Percentiles rank a stretch among this genome's conserved stretches.
These are phyloP conservation scores for Carettochelys insculpta DNA, from an alignment of 2,113 vertebrate species.

Conservation along the genomic window DNA sequence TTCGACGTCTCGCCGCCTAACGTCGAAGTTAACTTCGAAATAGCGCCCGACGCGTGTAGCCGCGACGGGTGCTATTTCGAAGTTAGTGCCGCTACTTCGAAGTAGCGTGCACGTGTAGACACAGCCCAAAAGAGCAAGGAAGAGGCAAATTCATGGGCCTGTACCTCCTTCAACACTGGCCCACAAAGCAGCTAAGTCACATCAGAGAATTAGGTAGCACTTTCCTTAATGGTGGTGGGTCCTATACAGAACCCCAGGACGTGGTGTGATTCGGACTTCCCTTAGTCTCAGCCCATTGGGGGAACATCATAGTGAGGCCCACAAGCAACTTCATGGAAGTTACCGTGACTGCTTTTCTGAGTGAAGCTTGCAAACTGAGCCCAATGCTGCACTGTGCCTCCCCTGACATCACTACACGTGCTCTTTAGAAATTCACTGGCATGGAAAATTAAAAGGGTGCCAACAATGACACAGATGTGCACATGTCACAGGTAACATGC, in stretches of 20 bases:
- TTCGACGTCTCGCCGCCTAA: too few relatives aligned
- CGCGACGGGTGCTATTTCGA: too few relatives aligned
- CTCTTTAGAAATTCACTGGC: neutral
- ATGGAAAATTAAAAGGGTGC: neutral
- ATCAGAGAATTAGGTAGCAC: neutral
- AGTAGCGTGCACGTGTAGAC: too few relatives aligned
- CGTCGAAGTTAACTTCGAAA: too few relatives aligned
- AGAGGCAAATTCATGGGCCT: too few relatives aligned
- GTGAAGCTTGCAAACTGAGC: neutral
- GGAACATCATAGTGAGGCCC: neutral
- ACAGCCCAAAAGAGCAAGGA: too few relatives aligned
- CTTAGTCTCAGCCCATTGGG: neutral
- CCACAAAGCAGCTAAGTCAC: neutral
- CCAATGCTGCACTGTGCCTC: neutral
- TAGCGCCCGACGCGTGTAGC: too few relatives aligned
- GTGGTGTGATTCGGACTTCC: neutral
- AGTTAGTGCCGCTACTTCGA: too few relatives aligned
- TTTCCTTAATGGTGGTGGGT: neutral
- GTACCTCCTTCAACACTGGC: too few relatives aligned
- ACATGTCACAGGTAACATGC: neutral
- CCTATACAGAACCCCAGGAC: neutral
- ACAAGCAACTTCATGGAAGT: neutral
- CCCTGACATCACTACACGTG: neutral
- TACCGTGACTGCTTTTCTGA: neutral
- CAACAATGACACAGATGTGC: neutral